Percentiles rank a stretch among this genome's conserved stretches.
Evolutionary conservation across 1,140 invertebrate genomes (phyloP).

Genomic region (Drosophila pseudoananassae): DNA sequence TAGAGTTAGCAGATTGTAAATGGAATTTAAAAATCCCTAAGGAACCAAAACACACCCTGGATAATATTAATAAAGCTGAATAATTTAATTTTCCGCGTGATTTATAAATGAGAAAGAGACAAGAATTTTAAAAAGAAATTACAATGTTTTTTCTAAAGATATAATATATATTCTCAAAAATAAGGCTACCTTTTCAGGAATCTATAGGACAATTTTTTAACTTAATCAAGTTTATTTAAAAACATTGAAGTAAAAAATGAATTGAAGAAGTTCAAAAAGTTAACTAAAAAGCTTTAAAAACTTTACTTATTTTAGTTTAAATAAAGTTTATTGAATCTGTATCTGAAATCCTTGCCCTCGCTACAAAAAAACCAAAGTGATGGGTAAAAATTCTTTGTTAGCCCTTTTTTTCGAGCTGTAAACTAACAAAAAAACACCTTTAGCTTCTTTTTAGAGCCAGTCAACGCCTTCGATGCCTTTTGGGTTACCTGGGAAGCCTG

Average conservation of each 20-base stretch:
- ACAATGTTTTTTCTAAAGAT: not conserved
- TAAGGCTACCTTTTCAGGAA: too few relatives aligned
- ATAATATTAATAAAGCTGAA: not conserved
- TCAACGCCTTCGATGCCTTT: slow-evolving; percentile 43
- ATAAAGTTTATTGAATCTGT: not conserved
- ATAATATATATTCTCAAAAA: not conserved
- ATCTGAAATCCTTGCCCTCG: not conserved
- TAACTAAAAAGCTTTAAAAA: not conserved
- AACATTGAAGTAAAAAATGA: too few relatives aligned
- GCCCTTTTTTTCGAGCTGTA: not conserved
- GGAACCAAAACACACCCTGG: not conserved
- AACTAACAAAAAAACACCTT: slow-evolving; percentile 57
- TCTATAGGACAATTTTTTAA: too few relatives aligned
- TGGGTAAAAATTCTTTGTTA: slow-evolving; percentile 10
- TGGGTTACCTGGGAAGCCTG: not conserved
- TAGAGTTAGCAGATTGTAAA: slow-evolving; percentile 25
- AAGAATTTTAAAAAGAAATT: too few relatives aligned
- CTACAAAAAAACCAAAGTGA: not conserved
- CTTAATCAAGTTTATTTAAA: too few relatives aligned
- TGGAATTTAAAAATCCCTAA: not conserved
- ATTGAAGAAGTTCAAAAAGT: not conserved
- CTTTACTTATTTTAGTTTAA: not conserved
- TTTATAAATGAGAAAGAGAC: not conserved
- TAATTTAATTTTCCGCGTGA: not conserved
- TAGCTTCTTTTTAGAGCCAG: slow-evolving; percentile 40